phyloP scores from a whole-genome alignment of 1,140 invertebrate species.

The Agrypnia vestita region DNA sequence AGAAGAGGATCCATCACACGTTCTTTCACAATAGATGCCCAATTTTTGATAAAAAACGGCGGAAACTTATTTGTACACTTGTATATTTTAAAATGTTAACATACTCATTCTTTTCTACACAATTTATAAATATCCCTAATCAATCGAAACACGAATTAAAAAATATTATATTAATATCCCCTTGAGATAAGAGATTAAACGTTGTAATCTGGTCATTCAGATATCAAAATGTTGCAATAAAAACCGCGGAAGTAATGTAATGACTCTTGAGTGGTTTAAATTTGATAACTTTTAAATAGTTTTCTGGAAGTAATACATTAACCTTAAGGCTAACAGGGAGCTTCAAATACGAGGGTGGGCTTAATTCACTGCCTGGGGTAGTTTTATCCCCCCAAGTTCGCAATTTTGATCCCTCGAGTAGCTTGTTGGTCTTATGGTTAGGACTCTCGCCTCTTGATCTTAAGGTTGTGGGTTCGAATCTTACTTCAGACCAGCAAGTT shows the following conservation, averaged over 20 bases:
- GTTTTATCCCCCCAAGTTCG: not conserved
- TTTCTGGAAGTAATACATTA: not conserved
- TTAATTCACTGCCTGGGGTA: conserved; percentile 29
- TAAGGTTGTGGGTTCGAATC: too few species aligned
- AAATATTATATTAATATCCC: too few species aligned
- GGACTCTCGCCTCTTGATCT: too few species aligned
- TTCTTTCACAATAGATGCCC: too few species aligned
- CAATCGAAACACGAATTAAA: too few species aligned
- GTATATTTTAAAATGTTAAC: not conserved
- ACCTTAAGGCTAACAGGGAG: conserved; percentile 7
- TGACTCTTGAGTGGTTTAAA: conserved; percentile 31
- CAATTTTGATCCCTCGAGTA: conserved; percentile 6
- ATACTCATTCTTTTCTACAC: not conserved
- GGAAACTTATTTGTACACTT: too few species aligned
- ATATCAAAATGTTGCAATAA: conserved; percentile 12
- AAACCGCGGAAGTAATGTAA: conserved; percentile 9
- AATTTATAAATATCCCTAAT: too few species aligned
- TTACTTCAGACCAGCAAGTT: too few species aligned
- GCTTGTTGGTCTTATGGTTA: too few species aligned
- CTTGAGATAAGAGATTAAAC: too few species aligned
- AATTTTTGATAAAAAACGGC: too few species aligned
- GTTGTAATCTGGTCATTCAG: conserved; percentile 12
- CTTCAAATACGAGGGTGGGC: conserved; percentile 1
- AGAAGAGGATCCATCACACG: too few species aligned
- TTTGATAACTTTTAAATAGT: conserved; percentile 36